Evolutionary conservation across 2,113 vertebrate genomes (phyloP).

Genomic region (Nycticryphes semicollaris): DNA sequence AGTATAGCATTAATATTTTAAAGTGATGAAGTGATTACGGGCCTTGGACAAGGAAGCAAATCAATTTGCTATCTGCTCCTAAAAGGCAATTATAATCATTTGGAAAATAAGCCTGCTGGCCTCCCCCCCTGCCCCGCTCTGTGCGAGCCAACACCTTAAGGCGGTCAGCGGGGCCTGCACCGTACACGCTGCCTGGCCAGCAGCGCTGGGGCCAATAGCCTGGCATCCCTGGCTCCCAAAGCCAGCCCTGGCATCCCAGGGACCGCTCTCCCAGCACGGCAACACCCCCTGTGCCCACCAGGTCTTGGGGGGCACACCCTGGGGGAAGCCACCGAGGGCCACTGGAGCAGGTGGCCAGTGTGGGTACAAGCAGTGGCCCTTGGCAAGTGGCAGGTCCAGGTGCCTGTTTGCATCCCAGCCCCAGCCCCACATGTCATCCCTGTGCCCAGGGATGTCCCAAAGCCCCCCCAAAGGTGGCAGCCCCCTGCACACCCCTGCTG

Average conservation of each 20-base stretch:
- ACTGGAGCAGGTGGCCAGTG: fast-evolving
- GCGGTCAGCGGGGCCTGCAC: neutral
- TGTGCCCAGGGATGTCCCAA: neutral
- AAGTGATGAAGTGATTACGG: slow-evolving; percentile 85
- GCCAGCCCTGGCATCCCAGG: too few relatives aligned
- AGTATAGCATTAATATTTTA: slow-evolving; percentile 80
- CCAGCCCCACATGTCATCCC: fast-evolving
- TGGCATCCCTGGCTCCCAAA: neutral
- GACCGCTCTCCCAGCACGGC: fast-evolving
- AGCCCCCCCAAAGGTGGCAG: fast-evolving
- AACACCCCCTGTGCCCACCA: fast-evolving
- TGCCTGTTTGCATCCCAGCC: neutral
- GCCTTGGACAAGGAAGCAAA: slow-evolving; percentile 69
- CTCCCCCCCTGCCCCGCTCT: neutral
- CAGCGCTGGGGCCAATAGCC: neutral
- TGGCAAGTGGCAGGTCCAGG: fast-evolving
- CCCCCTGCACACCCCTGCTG: neutral
- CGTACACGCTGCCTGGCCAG: neutral
- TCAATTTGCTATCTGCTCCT: slow-evolving; percentile 67
- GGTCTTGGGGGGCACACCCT: too few relatives aligned
- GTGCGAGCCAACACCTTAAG: neutral
- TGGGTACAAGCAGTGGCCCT: fast-evolving
- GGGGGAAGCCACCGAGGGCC: neutral
- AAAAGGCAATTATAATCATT: slow-evolving; percentile 70
- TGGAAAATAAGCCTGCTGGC: slow-evolving; percentile 51